Conservation (phyloP, 2,113 vertebrate species). For the Proterorhinus semilunaris region DNA sequence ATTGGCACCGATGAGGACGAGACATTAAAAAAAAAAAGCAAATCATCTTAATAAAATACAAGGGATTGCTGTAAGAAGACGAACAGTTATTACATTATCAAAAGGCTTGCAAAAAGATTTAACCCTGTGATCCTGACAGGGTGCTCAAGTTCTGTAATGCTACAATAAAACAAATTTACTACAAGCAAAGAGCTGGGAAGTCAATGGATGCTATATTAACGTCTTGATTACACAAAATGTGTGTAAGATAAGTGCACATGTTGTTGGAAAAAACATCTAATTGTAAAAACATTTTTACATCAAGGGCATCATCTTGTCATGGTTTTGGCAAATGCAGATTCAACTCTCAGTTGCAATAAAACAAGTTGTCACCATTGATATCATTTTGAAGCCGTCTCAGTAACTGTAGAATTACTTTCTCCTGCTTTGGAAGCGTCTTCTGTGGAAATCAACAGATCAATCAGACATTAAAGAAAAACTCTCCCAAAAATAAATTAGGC, state of each 20-base stretch:
- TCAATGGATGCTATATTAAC: not conserved
- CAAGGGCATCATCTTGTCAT: constrained; percentile 5
- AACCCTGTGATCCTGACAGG: not conserved
- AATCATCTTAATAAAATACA: constrained; percentile 4
- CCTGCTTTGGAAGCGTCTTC: constrained; percentile 57
- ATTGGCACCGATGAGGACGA: constrained; percentile 21
- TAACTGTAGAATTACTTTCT: constrained; percentile 30
- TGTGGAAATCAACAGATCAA: constrained; percentile 39
- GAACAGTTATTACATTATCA: not conserved
- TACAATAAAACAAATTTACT: constrained; percentile 29
- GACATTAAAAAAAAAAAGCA: not conserved
- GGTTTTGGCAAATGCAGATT: not conserved
- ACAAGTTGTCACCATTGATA: not conserved
- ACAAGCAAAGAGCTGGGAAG: constrained; percentile 17
- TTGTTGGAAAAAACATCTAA: not conserved
- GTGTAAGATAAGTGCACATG: not conserved
- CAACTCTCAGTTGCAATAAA: not conserved
- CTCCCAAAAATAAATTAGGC: constrained; percentile 12
- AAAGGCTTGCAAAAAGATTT: constrained; percentile 8
- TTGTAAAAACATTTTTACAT: not conserved
- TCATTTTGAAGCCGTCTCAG: constrained; percentile 62
- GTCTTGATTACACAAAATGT: constrained; percentile 24
- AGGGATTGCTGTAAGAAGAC: constrained; percentile 8
- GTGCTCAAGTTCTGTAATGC: constrained; percentile 25
- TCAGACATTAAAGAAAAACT: not conserved